Conservation (phyloP, 2,797 vertebrate species). For the Platalea minor region DNA sequence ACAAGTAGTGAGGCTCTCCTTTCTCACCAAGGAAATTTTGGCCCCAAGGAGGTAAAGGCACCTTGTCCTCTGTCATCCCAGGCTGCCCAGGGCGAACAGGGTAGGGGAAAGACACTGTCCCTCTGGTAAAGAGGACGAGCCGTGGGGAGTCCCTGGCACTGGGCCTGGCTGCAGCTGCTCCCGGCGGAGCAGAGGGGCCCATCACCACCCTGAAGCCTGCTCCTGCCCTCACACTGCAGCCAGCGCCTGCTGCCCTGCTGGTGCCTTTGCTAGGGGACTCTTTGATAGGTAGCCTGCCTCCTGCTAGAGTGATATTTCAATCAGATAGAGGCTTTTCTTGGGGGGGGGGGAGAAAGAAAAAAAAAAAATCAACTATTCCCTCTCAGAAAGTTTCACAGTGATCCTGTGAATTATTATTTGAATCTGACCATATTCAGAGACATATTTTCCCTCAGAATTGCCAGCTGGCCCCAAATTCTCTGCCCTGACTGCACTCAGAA, state of each 20-base stretch:
- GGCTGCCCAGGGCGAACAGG: not conserved
- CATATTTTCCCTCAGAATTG: constrained; percentile 7
- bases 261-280: not conserved
- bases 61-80: not conserved
- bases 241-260: not conserved
- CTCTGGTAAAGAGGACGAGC: not conserved
- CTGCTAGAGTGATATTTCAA: not conserved
- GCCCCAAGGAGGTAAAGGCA: not conserved
- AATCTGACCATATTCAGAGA: constrained; percentile 4
- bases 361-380: not conserved
- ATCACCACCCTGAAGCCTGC: not conserved
- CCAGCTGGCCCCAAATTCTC: constrained; percentile 41
- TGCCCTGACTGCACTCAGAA: constrained; percentile 41
- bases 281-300: not conserved
- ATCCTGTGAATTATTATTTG: constrained; percentile 27
- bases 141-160: not conserved
- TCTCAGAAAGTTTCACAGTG: not conserved
- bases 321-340: not conserved
- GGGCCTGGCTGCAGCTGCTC: not conserved
- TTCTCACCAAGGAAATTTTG: not conserved
- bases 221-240: not conserved
- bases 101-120: not conserved
- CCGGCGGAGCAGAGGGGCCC: not conserved
- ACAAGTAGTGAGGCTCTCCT: not conserved
- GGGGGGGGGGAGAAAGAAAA: too few relatives aligned